Evolutionary conservation across 2,113 vertebrate genomes (phyloP), one percentile per base, ranked within the genome.

Genomic region (Picathartes gymnocephalus): DNA sequence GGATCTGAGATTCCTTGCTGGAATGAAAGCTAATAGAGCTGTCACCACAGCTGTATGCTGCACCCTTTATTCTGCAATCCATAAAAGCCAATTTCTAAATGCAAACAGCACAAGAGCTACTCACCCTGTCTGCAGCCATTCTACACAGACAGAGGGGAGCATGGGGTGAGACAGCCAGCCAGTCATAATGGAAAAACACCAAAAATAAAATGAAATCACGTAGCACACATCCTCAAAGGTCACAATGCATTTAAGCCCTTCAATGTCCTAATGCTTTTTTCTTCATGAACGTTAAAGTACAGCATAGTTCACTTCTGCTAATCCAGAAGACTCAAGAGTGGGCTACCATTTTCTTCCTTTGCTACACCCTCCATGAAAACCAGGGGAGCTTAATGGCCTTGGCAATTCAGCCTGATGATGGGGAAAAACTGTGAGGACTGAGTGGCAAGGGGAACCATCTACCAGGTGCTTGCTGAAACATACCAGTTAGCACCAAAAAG

Each of bases 141-240:
- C 95, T 90, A 85, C 48, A 90, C 90, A 95, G 95, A 90, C 88
- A 96, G 93, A 91, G 71, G n/a, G 90, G 84, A 97, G 76, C 84
- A 51, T 61, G 87, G 88, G 62, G 94, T 95, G 94, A 94, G 74
- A 96, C 72, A 97, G 93, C 94, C 96, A 97, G 96, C 93, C 96
- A 97, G 86, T 96, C 72, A 45, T 64, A 96, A 97, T 85, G 92
- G 62, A 94, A 93, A 94, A 95, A 53, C 48, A 88, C 44, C 8
- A 6, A 93, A 96, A 95, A 71, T 42, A 90, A 95, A 96, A 95
- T 33, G 58, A 95, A 95, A 78, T 86, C 60, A 97, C 60, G 84
- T 15, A 92, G 96, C 96, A 95, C 61, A 89, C 86, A 89, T 95
- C 96, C 93, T 96, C 95, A 93, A 95, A 93, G 78, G 65, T 95